Percentiles rank a stretch among this genome's conserved stretches.
phyloP scores from a whole-genome alignment of 2,797 vertebrate genomes.

The Betta splendens region DNA sequence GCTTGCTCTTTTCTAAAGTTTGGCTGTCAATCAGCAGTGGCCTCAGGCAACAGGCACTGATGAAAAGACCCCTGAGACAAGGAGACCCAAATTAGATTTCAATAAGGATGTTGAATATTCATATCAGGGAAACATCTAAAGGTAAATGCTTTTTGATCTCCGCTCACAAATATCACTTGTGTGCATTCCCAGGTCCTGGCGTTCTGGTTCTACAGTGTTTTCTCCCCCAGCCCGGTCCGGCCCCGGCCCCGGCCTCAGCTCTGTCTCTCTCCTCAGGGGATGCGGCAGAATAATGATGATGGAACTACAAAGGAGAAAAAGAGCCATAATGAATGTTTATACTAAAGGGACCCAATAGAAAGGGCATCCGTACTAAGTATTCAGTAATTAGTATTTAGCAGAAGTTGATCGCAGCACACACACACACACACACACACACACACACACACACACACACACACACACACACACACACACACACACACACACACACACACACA shows the following conservation, averaged over 20 bases:
- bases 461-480: constrained; percentile 23
- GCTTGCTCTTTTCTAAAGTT: constrained; percentile 84
- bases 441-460: constrained; percentile 54
- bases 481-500: constrained; percentile 52
- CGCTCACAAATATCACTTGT: constrained; percentile 87
- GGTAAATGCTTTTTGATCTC: constrained; percentile 89
- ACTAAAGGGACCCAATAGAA: constrained; percentile 87
- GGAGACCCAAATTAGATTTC: constrained; percentile 98
- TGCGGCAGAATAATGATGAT: constrained; percentile 83
- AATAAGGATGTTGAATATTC: constrained; percentile 99
- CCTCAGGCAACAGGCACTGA: constrained; percentile 95
- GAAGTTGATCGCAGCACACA: constrained; percentile 78
- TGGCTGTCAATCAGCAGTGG: constrained; percentile 95
- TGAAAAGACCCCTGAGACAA: constrained; percentile 97
- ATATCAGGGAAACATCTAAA: constrained; percentile 97
- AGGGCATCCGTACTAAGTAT: constrained; percentile 85
- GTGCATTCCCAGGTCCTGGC: constrained; percentile 84
- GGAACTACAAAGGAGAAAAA: constrained; percentile 81
- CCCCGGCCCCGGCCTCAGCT: constrained; percentile 65
- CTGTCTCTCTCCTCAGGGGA: constrained; percentile 76
- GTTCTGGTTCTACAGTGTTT: constrained; percentile 76
- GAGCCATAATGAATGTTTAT: constrained; percentile 86
- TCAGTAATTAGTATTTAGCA: constrained; percentile 86
- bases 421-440: constrained; percentile 49
- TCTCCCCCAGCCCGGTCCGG: constrained; percentile 74